Conservation (phyloP, 2,888 invertebrate genomes). For the Conops quadrifasciatus region DNA sequence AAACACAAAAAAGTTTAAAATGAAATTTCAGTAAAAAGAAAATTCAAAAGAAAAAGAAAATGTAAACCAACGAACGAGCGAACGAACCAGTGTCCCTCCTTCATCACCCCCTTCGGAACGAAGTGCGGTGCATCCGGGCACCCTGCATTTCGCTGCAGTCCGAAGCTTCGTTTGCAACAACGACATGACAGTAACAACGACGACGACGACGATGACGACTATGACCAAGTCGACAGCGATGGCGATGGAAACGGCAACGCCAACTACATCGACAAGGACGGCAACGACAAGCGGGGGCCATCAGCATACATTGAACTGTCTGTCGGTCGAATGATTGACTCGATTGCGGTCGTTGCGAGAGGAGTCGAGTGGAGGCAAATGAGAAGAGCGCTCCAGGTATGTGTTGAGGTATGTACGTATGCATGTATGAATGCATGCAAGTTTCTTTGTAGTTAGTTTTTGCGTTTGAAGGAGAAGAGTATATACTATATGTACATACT, state of each 20-base stretch:
- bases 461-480: no score
- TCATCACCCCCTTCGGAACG: neutral
- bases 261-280: neutral
- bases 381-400: neutral
- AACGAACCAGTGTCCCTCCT: neutral
- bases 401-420: neutral
- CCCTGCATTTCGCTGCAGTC: constrained; percentile 23
- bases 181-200: neutral
- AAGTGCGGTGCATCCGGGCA: constrained; percentile 1
- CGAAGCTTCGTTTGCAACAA: neutral
- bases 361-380: neutral
- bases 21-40: neutral
- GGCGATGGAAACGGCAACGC: neutral
- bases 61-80: constrained; percentile 24
- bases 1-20: neutral
- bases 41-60: constrained; percentile 23
- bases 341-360: neutral
- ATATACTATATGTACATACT: no score
- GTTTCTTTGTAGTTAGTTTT: neutral
- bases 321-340: neutral
- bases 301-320: constrained; percentile 1
- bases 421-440: neutral
- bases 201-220: neutral
- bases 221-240: neutral
- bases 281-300: neutral